These are phyloP conservation scores for Euschistus heros DNA, from an alignment of 1,140 invertebrate species.

Conservation along the genomic window DNA sequence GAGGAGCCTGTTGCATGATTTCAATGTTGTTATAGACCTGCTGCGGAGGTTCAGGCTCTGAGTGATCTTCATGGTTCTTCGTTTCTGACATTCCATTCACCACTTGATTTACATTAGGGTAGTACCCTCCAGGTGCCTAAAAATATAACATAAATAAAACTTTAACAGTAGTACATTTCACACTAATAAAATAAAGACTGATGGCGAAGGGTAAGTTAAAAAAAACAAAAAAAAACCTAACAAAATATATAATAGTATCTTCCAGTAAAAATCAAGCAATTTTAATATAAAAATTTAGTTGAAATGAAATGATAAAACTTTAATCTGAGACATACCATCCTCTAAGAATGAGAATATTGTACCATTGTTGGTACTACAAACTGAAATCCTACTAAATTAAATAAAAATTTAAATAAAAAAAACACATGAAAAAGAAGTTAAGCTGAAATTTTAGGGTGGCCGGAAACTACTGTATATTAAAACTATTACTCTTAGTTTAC, in stretches of 20 bases:
- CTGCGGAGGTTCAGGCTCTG: constrained; percentile 17
- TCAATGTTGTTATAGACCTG: constrained; percentile 20
- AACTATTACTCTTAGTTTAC: not conserved
- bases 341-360: too few relatives aligned
- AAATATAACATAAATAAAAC: not conserved
- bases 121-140: not conserved
- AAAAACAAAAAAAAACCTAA: constrained; percentile 3
- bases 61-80: constrained; percentile 9
- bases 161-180: too few relatives aligned
- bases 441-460: not conserved
- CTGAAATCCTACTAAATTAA: too few relatives aligned
- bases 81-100: constrained; percentile 17
- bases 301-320: too few relatives aligned
- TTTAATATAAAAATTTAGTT: too few relatives aligned
- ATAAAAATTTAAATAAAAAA: too few relatives aligned
- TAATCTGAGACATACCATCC: too few relatives aligned
- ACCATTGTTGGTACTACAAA: too few relatives aligned
- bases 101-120: not conserved
- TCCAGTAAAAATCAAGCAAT: too few relatives aligned
- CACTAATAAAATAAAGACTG: too few relatives aligned
- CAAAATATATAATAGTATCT: too few relatives aligned
- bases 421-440: too few relatives aligned
- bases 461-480: not conserved
- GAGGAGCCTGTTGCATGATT: constrained; percentile 7
- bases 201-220: not conserved